Evolutionary conservation across 2,888 invertebrate species (phyloP), one percentile per base, ranked within the genome.

Genomic region (Platycheirus albimanus): DNA sequence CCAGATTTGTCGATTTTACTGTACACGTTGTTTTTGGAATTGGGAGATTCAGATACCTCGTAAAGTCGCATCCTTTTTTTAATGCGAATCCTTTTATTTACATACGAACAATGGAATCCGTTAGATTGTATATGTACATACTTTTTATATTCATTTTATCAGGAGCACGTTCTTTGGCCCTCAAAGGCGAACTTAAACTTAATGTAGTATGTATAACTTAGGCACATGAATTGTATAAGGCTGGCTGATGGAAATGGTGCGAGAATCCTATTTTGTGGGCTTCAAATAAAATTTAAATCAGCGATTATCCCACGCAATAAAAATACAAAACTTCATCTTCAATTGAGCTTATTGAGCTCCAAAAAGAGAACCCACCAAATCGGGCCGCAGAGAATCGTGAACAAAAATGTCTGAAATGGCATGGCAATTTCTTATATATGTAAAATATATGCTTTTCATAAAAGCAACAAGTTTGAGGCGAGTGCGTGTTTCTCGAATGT

Each of bases 271-370:
- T 45, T 52, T 69, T 19, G 3, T 15, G 51, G 30, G 30, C 13
- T 41, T 49, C 56, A 47, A 47, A 67, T 61, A 56, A 71, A 75
- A 76, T 63, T 76, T 81, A 76, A 81, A 80, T 70, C 70, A 45
- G 36, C 17, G 70, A 66, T 70, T 80, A 80, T 71, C 45, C 76
- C 33, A 66, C 64, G 64, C 71, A 61, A 30, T 54, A 58, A 20
- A 38, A 54, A 47, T 11, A 17, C 2, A 13, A 51, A 56, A 56
- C 13, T 38, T 56, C n/a, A n/a, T n/a, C 30, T 45, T 56, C 45
- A 28, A 66, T 56, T 15, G 63, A 19, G 69, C 20, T 19, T 64
- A 49, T n/a, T n/a, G n/a, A n/a, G n/a, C n/a, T n/a, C n/a, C n/a
- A n/a, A n/a, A n/a, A n/a, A n/a, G n/a, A n/a, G n/a, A n/a, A n/a